phyloP scores from a whole-genome alignment of 2,797 vertebrate genomes.

The Chanos chanos region DNA sequence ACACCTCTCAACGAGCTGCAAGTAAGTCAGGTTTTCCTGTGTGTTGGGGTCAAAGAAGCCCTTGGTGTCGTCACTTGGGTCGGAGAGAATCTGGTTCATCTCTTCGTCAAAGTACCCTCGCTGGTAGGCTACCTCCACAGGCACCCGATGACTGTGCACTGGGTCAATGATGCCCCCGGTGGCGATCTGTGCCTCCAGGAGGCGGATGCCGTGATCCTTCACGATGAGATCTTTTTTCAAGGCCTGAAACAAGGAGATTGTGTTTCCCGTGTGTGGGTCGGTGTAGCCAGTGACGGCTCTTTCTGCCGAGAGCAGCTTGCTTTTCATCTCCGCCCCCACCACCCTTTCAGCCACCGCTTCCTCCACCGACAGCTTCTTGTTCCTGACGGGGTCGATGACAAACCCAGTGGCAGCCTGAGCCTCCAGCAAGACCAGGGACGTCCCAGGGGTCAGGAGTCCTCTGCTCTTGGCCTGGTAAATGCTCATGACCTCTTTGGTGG shows the following conservation, averaged over 20 bases:
- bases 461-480: constrained; percentile 33
- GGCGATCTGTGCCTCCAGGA: constrained; percentile 85
- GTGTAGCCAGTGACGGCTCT: constrained; percentile 77
- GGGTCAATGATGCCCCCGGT: constrained; percentile 80
- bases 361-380: constrained; percentile 78
- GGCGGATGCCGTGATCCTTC: constrained; percentile 74
- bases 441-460: constrained; percentile 32
- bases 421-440: constrained; percentile 40
- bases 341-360: constrained; percentile 69
- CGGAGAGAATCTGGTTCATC: constrained; percentile 66
- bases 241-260: constrained; percentile 82
- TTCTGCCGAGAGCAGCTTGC: constrained; percentile 79
- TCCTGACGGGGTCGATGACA: constrained; percentile 67
- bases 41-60: constrained; percentile 83
- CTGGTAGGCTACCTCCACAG: constrained; percentile 70
- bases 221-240: constrained; percentile 81
- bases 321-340: constrained; percentile 77
- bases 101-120: constrained; percentile 73
- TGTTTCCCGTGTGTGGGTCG: constrained; percentile 78
- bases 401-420: constrained; percentile 42
- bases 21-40: constrained; percentile 76
- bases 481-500: constrained; percentile 28
- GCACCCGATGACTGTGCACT: constrained; percentile 68
- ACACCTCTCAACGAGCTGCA: constrained; percentile 75
- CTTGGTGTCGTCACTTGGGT: constrained; percentile 72